Evolutionary conservation across 2,113 vertebrate genomes (phyloP), one percentile per base, ranked within the genome.

Genomic region (Calypte anna): DNA sequence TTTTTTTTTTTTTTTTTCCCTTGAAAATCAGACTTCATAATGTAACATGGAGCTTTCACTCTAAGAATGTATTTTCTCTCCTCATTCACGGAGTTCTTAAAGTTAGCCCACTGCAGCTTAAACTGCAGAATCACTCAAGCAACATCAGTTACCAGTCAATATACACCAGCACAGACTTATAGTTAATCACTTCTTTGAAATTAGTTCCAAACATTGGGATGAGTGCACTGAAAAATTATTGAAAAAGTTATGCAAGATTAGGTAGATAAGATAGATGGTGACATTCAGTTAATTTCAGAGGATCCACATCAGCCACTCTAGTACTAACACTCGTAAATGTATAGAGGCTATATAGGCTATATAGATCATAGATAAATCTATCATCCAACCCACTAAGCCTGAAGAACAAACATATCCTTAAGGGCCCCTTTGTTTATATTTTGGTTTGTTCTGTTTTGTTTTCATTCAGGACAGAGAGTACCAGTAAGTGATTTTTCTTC

Each of bases 351-450:
- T 68, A 33, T 8, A 62, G 25, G 33, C 28, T 10, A 31, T 72
- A 33, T 8, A 62, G 30, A 46, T n/a, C 10, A 31, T 38, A 57
- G 9, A 48, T 43, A 22, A 12, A n/a, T 22, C 11, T 58, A 3
- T 27, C 17, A 36, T 33, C 9, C 70, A 74, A 74, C 8, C 5
- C 20, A 38, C 1, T 1, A 4, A 85, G 82, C 7, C 12, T 59
- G 48, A 78, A 51, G 28, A 51, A 46, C 8, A 75, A 85, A 43
- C 3, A 31, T 24, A 44, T 43, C 19, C 8, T 75, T 59, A 70
- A 67, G 33, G 7, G 81, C 3, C 6, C 59, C 10, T 1, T 2
- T 0, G 6, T 11, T 62, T 70, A 27, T 8, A 6, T n/a, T 38
- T 74, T 46, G 2, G 25, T 78, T 43, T 22, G 0, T 30, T 93